Evolutionary conservation across 2,888 invertebrate species (phyloP), one percentile per base, ranked within the genome.

Genomic region (Tetragnatha montana): DNA sequence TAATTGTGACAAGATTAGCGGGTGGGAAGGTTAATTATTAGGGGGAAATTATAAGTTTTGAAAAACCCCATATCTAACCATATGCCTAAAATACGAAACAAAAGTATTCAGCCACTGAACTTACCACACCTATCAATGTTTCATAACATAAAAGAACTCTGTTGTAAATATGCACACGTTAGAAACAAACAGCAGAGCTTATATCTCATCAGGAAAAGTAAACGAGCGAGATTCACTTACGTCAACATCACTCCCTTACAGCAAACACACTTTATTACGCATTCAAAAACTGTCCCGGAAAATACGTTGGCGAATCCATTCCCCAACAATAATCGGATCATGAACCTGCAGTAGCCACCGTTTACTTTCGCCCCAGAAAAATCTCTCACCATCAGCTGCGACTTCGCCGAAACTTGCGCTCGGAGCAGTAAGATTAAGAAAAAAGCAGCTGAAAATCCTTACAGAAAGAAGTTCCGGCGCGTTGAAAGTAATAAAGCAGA

Each of bases 401-500:
- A 68, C 76, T 49, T 76, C 49, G 35, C 14, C n/a, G 47, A 82
- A 82, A 82, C 82, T 82, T n/a, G n/a, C 17, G 60, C 82, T 22
- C 51, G 82, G 35, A 60, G 60, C 60, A 17, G 60, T 60, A 60
- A 60, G 74, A 82, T 82, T 71, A 74, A 74, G 14, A 74, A 80
- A 73, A 51, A 73, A 21, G 21, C 10, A n/a, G 14, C 14, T 35
- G 75, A 75, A 76, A 83, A 76, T 21, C 49, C 51, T 8, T 6
- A 76, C n/a, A 75, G 19, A 83, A 69, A 75, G 3, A 60, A 83
- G 74, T 74, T 76, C 47, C 47, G 76, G 49, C 75, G 83, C 83
- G 83, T 76, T 76, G 85, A 85, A 85, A 85, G 85, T 78, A 85
- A 85, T 85, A 85, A 85, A 85, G 78, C 85, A 78, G 79, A 85